These are phyloP conservation scores for Formica selysi DNA, from an alignment of 1,140 invertebrate genomes.

Conservation along the genomic window DNA sequence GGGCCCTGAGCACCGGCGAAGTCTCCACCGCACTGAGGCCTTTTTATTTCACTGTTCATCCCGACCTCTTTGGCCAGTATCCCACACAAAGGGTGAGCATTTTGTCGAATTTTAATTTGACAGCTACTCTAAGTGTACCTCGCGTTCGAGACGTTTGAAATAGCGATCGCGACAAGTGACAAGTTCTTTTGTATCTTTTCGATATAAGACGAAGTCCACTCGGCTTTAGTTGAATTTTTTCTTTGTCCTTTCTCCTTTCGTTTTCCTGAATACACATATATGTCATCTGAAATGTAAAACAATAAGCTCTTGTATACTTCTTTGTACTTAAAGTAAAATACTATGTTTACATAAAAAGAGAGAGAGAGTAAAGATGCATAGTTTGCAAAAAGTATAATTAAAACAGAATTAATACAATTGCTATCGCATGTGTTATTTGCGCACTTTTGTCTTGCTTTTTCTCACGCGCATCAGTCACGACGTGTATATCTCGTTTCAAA, in stretches of 20 bases:
- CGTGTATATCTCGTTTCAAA: neutral
- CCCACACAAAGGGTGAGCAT: slow-evolving; percentile 93
- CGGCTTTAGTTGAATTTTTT: neutral
- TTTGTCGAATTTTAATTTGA: neutral
- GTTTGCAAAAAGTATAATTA: neutral
- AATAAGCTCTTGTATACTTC: neutral
- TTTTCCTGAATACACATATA: neutral
- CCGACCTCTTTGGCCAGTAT: slow-evolving; percentile 96
- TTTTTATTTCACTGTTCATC: slow-evolving; percentile 98
- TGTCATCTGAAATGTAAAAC: neutral
- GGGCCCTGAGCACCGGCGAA: slow-evolving; percentile 90
- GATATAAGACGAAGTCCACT: neutral
- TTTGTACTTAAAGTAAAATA: neutral
- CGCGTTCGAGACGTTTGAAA: neutral
- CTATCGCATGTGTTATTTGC: too few relatives aligned
- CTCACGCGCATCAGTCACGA: neutral
- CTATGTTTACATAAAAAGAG: neutral
- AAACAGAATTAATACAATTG: too few relatives aligned
- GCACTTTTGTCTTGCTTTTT: too few relatives aligned
- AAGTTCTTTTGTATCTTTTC: neutral
- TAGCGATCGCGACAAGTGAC: neutral
- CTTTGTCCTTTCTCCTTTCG: neutral
- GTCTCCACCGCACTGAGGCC: slow-evolving; percentile 95
- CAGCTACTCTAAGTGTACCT: neutral
- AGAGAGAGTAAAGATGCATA: neutral